Evolutionary conservation across 2,797 vertebrate genomes (phyloP).

Genomic region (Remorina albescens): DNA sequence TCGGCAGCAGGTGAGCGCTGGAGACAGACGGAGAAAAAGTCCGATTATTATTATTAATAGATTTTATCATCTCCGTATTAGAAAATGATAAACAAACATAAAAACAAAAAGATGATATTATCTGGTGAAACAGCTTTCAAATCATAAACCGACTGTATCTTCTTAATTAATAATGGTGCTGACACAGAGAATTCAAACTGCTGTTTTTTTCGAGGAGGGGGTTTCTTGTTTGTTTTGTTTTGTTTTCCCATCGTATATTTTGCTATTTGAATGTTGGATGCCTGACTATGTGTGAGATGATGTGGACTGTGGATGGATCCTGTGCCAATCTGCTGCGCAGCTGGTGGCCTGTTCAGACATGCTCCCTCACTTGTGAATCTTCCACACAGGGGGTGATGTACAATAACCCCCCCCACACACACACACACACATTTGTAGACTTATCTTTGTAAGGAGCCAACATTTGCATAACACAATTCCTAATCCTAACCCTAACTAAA

Average conservation of each 20-base stretch:
- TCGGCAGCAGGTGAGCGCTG: too few relatives aligned
- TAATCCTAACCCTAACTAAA: too few relatives aligned
- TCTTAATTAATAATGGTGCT: not conserved
- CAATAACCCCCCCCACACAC: constrained; percentile 24
- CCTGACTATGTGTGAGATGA: not conserved
- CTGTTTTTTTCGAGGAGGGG: too few relatives aligned
- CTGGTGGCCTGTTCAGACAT: constrained; percentile 65
- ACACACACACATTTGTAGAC: not conserved
- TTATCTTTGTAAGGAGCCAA: too few relatives aligned
- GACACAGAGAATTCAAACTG: not conserved
- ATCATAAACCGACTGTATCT: not conserved
- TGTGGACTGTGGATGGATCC: not conserved
- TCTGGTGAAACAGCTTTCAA: not conserved
- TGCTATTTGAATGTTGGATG: not conserved
- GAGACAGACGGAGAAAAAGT: too few relatives aligned
- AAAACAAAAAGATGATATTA: not conserved
- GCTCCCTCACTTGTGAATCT: constrained; percentile 43
- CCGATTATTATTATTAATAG: too few relatives aligned
- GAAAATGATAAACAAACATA: not conserved
- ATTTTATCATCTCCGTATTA: not conserved
- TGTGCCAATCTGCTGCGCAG: constrained; percentile 23
- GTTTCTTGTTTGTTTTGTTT: too few relatives aligned
- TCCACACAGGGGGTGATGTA: constrained; percentile 65
- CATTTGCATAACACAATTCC: not conserved
- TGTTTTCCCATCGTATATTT: not conserved